phyloP scores from a whole-genome alignment of 2,113 vertebrate species.

The Tyto alba region DNA sequence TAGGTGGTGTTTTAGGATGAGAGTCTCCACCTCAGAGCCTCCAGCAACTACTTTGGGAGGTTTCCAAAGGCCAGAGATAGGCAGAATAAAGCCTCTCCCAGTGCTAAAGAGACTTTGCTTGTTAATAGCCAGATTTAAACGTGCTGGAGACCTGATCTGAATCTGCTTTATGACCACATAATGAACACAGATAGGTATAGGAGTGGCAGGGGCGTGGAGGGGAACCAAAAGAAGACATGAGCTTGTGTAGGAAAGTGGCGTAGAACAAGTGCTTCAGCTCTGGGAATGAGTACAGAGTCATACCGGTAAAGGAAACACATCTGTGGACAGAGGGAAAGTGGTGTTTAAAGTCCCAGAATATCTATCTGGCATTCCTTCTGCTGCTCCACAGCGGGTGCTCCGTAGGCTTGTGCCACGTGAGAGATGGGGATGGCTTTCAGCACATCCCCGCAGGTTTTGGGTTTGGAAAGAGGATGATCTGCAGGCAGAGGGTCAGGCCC shows the following conservation, averaged over 20 bases:
- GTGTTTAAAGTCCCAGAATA: neutral
- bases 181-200: no score
- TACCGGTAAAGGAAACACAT: neutral
- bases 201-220: no score
- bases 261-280: neutral
- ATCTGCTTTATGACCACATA: neutral
- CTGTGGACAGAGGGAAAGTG: neutral
- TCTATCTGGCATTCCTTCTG: neutral
- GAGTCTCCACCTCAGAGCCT: neutral
- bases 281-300: neutral
- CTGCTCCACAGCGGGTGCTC: neutral
- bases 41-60: neutral
- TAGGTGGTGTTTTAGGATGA: neutral
- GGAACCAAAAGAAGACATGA: neutral
- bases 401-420: fast-evolving
- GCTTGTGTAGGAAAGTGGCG: neutral
- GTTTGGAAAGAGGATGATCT: constrained; percentile 61
- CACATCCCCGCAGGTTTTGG: constrained; percentile 69
- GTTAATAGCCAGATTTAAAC: neutral
- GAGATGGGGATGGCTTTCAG: neutral
- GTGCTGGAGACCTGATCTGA: neutral
- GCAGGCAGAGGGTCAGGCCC: constrained; percentile 74
- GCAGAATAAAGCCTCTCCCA: neutral
- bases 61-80: neutral
- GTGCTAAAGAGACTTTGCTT: neutral